Percentiles rank a stretch among this genome's conserved stretches.
Conservation (phyloP, 2,113 vertebrate genomes). For the Oxyura jamaicensis region DNA sequence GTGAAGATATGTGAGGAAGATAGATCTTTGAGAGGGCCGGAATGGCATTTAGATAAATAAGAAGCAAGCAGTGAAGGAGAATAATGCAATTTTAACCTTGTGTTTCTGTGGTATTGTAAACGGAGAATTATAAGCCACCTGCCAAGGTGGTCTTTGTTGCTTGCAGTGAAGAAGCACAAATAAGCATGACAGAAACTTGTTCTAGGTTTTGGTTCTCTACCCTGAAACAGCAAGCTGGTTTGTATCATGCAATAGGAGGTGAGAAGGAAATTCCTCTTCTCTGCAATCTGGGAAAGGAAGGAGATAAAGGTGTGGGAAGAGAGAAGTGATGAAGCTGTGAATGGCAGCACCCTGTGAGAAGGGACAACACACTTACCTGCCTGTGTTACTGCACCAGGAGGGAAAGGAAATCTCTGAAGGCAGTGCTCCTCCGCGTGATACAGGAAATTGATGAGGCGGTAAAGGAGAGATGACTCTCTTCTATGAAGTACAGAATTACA, state of each 20-base stretch:
- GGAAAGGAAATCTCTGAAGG: not conserved
- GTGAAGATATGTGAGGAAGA: not conserved
- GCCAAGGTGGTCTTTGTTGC: not conserved
- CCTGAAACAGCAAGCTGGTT: not conserved
- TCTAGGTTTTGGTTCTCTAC: conserved; percentile 4
- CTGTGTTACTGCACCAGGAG: not conserved
- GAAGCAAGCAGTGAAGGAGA: not conserved
- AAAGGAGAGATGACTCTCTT: conserved; percentile 22
- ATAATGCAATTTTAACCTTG: not conserved
- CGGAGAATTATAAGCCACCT: not conserved
- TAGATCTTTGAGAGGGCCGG: not conserved
- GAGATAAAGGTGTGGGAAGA: not conserved
- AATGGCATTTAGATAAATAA: not conserved
- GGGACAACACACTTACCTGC: not conserved
- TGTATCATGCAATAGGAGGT: not conserved
- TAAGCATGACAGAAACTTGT: not conserved
- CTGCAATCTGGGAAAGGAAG: not conserved
- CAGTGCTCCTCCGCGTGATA: not conserved
- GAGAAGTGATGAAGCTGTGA: not conserved
- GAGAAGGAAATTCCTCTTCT: not conserved
- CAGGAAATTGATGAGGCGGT: not conserved
- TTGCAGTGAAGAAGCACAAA: not conserved
- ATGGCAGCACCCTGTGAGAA: not conserved
- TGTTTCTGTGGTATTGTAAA: not conserved
- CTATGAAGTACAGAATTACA: not conserved